phyloP scores from a whole-genome alignment of 2,888 invertebrate species.

The Priocnemis perturbator region DNA sequence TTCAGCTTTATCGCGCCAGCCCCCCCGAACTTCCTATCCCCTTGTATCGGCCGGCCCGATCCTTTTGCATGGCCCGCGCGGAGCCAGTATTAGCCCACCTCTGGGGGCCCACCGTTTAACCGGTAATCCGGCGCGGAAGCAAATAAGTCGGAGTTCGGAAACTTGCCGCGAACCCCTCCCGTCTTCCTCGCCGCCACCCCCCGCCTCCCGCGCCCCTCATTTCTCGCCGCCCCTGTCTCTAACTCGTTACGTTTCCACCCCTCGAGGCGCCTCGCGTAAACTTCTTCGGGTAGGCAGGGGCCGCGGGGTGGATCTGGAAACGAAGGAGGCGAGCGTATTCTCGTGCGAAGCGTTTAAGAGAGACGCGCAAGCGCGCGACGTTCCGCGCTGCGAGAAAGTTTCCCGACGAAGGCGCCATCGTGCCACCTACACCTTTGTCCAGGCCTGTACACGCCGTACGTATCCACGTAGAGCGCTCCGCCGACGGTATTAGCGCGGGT shows the following conservation, averaged over 20 bases:
- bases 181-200: background rate
- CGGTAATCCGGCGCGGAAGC: constrained; percentile 35
- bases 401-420: constrained; percentile 28
- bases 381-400: constrained; percentile 33
- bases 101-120: constrained; percentile 35
- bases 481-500: background rate
- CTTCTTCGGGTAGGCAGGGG: constrained; percentile 7
- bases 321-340: constrained; percentile 5
- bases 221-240: background rate
- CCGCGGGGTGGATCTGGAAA: too few species aligned
- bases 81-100: constrained; percentile 20
- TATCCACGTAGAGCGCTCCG: background rate
- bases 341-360: constrained; percentile 37
- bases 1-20: constrained; percentile 14
- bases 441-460: constrained; percentile 1
- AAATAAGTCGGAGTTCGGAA: constrained; percentile 44
- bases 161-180: constrained; percentile 19
- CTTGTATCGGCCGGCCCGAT: constrained; percentile 24
- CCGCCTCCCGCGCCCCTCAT: background rate
- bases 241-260: background rate
- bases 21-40: constrained; percentile 12
- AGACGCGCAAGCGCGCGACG: constrained; percentile 29
- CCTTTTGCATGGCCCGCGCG: constrained; percentile 12
- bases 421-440: constrained; percentile 19
- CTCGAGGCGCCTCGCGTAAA: constrained; percentile 26